Evolutionary conservation across 1,140 invertebrate genomes (phyloP).

Genomic region (Psix sp.): DNA sequence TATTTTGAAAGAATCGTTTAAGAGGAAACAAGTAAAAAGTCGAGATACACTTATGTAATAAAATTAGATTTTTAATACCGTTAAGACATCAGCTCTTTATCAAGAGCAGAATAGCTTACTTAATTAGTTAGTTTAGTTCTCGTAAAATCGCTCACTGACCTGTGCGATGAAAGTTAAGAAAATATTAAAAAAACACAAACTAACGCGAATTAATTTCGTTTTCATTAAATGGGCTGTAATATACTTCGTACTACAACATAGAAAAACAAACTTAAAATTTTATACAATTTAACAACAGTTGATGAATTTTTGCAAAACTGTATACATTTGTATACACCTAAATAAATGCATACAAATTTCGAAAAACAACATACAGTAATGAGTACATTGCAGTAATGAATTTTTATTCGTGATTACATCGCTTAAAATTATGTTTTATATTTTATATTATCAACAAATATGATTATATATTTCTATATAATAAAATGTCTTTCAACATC

Average conservation of each 20-base stretch:
- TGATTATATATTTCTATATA: too few species aligned
- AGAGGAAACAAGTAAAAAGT: background rate
- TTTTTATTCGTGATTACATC: too few species aligned
- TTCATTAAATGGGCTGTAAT: too few species aligned
- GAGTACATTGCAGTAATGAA: too few species aligned
- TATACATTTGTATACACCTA: too few species aligned
- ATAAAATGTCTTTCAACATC: too few species aligned
- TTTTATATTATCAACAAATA: too few species aligned
- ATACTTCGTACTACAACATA: too few species aligned
- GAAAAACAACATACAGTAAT: too few species aligned
- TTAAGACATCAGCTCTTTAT: conserved; percentile 1
- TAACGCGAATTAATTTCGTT: background rate
- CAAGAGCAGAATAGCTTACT: background rate
- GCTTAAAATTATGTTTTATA: too few species aligned
- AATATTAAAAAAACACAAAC: background rate
- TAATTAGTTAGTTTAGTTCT: background rate
- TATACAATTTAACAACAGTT: background rate
- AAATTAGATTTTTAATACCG: background rate
- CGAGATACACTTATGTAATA: background rate
- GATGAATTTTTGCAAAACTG: background rate
- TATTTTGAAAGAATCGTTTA: background rate
- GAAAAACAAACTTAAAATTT: background rate
- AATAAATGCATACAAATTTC: too few species aligned
- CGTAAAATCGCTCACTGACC: background rate
- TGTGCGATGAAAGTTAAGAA: background rate